Conservation (phyloP, 2,888 invertebrate genomes). For the Aphidoletes aphidimyza region DNA sequence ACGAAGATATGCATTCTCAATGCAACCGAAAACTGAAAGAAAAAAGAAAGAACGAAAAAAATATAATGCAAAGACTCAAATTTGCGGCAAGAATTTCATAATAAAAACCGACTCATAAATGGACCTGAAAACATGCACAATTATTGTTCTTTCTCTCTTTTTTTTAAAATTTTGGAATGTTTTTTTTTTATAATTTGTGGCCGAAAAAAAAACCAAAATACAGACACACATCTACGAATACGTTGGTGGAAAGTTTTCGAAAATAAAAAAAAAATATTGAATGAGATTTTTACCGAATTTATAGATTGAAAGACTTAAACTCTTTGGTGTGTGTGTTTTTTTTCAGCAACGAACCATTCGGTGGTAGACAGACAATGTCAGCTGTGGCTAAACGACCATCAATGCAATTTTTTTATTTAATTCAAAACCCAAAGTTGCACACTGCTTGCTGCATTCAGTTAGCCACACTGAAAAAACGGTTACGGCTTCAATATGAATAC, state of each 20-base stretch:
- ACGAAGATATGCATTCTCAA: slow-evolving; percentile 33
- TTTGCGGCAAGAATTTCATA: slow-evolving; percentile 49
- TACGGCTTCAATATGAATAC: too few species aligned
- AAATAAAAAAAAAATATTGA: not conserved
- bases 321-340: too few species aligned
- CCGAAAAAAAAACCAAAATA: too few species aligned
- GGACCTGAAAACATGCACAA: slow-evolving; percentile 45
- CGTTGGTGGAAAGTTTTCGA: not conserved
- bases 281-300: not conserved
- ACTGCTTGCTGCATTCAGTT: not conserved
- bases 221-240: not conserved
- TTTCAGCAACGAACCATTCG: too few species aligned
- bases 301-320: not conserved
- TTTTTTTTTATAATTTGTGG: not conserved
- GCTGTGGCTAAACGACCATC: too few species aligned
- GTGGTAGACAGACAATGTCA: too few species aligned
- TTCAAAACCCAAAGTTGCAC: not conserved
- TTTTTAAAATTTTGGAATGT: not conserved
- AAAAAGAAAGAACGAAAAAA: too few species aligned
- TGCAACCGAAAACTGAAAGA: slow-evolving; percentile 39
- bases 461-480: too few species aligned
- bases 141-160: slow-evolving; percentile 42
- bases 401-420: too few species aligned
- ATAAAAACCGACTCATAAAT: slow-evolving; percentile 38
- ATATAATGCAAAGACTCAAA: slow-evolving; percentile 26